Percentiles rank a stretch among this genome's conserved stretches.
phyloP scores from a whole-genome alignment of 2,797 vertebrate species.

The Buphagus erythrorhynchus region DNA sequence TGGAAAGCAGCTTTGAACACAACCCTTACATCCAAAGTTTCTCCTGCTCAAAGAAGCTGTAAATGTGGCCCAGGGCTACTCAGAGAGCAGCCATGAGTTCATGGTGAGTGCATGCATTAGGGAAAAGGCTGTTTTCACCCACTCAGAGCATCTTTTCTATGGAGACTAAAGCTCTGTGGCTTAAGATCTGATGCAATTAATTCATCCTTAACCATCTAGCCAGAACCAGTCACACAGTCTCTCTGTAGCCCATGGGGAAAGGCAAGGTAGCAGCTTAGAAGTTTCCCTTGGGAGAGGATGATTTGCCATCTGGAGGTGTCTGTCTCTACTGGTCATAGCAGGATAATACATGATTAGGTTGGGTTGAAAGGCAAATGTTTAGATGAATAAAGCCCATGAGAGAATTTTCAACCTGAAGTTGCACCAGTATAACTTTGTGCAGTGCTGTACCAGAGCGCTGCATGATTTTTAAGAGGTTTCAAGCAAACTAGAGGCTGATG shows the following conservation, averaged over 20 bases:
- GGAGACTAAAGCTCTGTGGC: neutral
- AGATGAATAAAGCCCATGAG: neutral
- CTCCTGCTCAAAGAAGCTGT: neutral
- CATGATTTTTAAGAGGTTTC: neutral
- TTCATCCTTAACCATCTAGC: neutral
- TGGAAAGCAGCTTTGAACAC: neutral
- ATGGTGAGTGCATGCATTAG: neutral
- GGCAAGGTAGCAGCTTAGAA: neutral
- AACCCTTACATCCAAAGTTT: neutral
- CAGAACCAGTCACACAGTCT: neutral
- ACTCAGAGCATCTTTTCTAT: neutral
- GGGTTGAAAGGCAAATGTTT: neutral
- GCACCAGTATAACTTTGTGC: neutral
- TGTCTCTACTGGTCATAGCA: neutral
- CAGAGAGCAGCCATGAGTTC: neutral
- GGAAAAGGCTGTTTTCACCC: neutral
- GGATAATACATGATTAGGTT: neutral
- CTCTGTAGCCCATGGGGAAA: neutral
- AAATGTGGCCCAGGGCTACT: neutral
- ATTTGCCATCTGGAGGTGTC: neutral
- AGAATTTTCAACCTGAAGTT: neutral
- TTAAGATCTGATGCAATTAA: neutral
- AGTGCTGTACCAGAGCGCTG: rapidly evolving
- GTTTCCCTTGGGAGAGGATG: neutral
- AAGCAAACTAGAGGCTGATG: neutral